Evolutionary conservation across 2,797 vertebrate genomes (phyloP), one percentile per base, ranked within the genome.

Genomic region (Avahi laniger): DNA sequence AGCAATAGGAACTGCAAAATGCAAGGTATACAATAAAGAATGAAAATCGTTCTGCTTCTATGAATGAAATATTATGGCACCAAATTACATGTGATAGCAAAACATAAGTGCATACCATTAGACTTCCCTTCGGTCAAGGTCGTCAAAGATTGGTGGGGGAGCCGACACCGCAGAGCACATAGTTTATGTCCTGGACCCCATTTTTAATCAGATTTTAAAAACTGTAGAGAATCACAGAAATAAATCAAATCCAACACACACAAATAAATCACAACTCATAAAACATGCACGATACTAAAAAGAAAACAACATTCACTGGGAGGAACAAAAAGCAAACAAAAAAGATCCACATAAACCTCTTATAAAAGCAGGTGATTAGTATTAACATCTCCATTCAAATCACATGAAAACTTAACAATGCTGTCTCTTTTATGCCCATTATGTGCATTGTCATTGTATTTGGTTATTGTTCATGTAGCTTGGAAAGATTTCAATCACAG

Each of bases 401-500:
- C 65, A 81, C 67, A 88, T 78, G 84, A 92, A 95, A 80, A 94
- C 13, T 65, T 91, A 84, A 94, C 63, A 89, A 46, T 88, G 70
- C 93, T 95, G 63, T 78, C 90, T 96, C 63, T 97, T 96, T 80
- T 72, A 69, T 65, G 59, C 63, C 75, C 65, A 93, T 96, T 87
- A 93, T 87, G 75, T 50, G 30, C 50, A 91, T 13, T 86, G 69
- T 89, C 48, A 80, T 76, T 91, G 54, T 59, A 72, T 95, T 93
- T 95, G 38, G n/a, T 88, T 87, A 97, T 93, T 91, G 96, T 97
- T 94, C 87, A 0, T 79, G 43, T 57, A 93, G 76, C 75, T 80
- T 81, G n/a, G 76, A 84, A 93, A 85, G 48, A 95, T 88, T 97
- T 97, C 96, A 97, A 97, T 94, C 95, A 97, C 7, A 24, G 81